Percentiles rank a stretch among this genome's conserved stretches.
Evolutionary conservation across 2,113 vertebrate genomes (phyloP).

Genomic region (Oreotragus oreotragus): DNA sequence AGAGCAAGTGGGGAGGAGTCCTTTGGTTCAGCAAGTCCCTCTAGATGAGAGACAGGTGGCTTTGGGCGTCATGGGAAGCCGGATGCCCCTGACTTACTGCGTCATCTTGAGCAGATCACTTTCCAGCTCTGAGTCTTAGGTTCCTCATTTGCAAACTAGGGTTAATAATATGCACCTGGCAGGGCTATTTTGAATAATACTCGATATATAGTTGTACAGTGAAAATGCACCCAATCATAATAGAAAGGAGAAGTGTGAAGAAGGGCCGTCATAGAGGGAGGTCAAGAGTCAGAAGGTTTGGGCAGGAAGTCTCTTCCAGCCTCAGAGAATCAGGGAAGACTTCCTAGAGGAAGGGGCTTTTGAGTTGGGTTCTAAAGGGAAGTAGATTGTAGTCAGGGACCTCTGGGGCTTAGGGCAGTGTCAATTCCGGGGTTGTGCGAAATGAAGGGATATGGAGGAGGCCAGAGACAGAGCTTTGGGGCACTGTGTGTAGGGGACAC

Average conservation of each 20-base stretch:
- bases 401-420: neutral
- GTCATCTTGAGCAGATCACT: neutral
- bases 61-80: neutral
- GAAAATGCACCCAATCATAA: neutral
- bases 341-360: slow-evolving; percentile 6
- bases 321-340: neutral
- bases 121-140: neutral
- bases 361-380: neutral
- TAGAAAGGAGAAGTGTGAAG: neutral
- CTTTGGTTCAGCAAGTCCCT: neutral
- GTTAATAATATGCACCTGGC: neutral
- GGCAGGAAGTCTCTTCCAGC: neutral
- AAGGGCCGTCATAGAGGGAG: neutral
- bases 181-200: neutral
- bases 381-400: neutral
- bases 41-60: neutral
- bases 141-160: neutral
- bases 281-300: neutral
- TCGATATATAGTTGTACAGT: rapidly evolving
- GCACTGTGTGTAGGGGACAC: neutral
- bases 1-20: neutral
- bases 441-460: neutral
- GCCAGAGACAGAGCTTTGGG: neutral
- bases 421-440: neutral
- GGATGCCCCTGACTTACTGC: neutral